Evolutionary conservation across 2,113 vertebrate genomes (phyloP).

Genomic region (Cranoglanis bouderius): DNA sequence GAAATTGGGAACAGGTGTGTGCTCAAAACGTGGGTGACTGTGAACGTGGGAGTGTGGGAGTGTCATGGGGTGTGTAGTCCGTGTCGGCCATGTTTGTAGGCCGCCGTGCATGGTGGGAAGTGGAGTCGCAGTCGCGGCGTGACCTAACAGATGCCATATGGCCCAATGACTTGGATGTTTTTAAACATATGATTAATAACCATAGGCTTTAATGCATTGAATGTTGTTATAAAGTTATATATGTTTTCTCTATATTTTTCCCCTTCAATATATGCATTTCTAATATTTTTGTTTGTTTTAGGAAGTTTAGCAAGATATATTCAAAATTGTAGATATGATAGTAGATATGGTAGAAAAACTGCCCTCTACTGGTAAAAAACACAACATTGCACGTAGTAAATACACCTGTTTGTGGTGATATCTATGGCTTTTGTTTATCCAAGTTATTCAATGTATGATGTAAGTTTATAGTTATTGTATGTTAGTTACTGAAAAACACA

Average conservation of each 20-base stretch:
- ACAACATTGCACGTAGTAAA: background rate
- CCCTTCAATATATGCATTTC: background rate
- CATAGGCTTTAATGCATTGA: background rate
- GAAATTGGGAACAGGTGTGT: too few relatives aligned
- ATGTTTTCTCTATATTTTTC: background rate
- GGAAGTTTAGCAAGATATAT: background rate
- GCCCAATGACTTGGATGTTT: too few relatives aligned
- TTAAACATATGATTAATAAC: background rate
- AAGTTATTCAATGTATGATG: background rate
- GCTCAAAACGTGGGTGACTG: too few relatives aligned
- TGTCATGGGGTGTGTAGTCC: too few relatives aligned
- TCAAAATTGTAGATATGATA: background rate
- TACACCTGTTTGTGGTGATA: background rate
- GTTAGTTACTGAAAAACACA: background rate
- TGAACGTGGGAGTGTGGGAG: too few relatives aligned
- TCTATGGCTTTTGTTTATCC: background rate
- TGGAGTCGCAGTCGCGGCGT: too few relatives aligned
- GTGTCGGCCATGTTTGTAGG: too few relatives aligned
- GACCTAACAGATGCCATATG: too few relatives aligned
- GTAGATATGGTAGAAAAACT: background rate
- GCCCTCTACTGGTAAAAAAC: background rate
- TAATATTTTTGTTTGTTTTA: background rate
- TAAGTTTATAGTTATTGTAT: background rate
- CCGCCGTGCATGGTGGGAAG: too few relatives aligned
- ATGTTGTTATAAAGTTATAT: background rate